Percentiles rank a stretch among this genome's conserved stretches.
Evolutionary conservation across 2,888 invertebrate species (phyloP).

Genomic region (Hesperia comma): DNA sequence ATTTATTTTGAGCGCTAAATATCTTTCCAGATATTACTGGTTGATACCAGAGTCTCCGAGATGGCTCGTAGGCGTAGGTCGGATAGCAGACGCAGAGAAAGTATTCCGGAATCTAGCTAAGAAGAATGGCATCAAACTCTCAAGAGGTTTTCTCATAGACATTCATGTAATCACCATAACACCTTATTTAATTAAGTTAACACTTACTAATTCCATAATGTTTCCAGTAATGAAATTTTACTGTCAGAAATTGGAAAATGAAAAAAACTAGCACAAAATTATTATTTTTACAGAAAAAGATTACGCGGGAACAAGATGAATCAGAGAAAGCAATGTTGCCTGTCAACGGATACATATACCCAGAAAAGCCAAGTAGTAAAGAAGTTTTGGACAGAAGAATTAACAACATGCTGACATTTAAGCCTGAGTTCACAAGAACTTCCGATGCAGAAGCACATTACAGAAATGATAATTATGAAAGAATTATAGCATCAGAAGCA

Average conservation of each 20-base stretch:
- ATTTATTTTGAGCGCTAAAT: not conserved
- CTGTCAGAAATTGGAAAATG: too few species aligned
- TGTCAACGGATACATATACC: constrained; percentile 58
- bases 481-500: constrained; percentile 64
- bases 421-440: constrained; percentile 62
- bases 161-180: constrained; percentile 76
- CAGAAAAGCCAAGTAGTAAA: constrained; percentile 46
- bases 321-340: constrained; percentile 57
- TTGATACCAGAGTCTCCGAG: constrained; percentile 88
- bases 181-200: not conserved
- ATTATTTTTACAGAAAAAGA: constrained; percentile 58
- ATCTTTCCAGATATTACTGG: constrained; percentile 83
- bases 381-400: constrained; percentile 68
- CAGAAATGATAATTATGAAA: constrained; percentile 59
- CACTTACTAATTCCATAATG: not conserved
- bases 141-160: constrained; percentile 84
- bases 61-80: constrained; percentile 87
- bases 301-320: constrained; percentile 63
- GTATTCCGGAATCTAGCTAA: constrained; percentile 85
- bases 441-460: constrained; percentile 53
- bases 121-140: constrained; percentile 83
- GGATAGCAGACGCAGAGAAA: constrained; percentile 86
- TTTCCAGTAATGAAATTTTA: too few species aligned
- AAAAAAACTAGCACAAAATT: too few species aligned
- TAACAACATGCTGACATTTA: constrained; percentile 70